phyloP scores from a whole-genome alignment of 2,888 invertebrate species.

The Chesias legatella region DNA sequence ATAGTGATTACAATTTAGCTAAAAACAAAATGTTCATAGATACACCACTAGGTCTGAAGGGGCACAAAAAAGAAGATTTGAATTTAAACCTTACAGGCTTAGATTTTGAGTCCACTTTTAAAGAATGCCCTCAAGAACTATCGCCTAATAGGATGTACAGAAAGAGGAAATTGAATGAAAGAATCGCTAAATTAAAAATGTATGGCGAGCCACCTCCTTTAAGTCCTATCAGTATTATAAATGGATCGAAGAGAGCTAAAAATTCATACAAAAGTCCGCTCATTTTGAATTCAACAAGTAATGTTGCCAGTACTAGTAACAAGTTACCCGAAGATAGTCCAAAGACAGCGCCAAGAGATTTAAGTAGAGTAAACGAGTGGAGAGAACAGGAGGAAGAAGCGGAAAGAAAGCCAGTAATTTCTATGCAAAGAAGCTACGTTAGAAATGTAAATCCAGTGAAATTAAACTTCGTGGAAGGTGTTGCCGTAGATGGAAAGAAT shows the following conservation, averaged over 20 bases:
- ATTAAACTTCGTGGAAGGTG: slow-evolving; percentile 39
- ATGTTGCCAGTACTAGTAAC: slow-evolving; percentile 24
- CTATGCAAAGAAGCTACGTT: slow-evolving; percentile 43
- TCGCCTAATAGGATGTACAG: slow-evolving; percentile 48
- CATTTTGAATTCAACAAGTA: slow-evolving; percentile 23
- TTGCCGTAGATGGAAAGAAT: slow-evolving; percentile 27
- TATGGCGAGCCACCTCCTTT: slow-evolving; percentile 80
- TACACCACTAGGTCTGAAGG: slow-evolving; percentile 43
- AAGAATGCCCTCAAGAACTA: slow-evolving; percentile 48
- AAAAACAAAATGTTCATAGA: slow-evolving; percentile 56
- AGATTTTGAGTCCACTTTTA: slow-evolving; percentile 71
- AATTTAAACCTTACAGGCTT: slow-evolving; percentile 61
- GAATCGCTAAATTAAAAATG: slow-evolving; percentile 71
- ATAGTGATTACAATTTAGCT: slow-evolving; percentile 46
- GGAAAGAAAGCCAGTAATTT: slow-evolving; percentile 45
- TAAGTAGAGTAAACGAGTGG: too few species aligned
- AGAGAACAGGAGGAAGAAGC: too few species aligned
- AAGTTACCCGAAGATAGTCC: slow-evolving; percentile 30
- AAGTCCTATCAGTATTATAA: slow-evolving; percentile 67
- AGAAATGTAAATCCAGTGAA: slow-evolving; percentile 50
- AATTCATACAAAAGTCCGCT: slow-evolving; percentile 65
- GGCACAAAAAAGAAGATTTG: slow-evolving; percentile 31
- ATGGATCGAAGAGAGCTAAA: slow-evolving; percentile 53
- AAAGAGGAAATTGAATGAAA: slow-evolving; percentile 56
- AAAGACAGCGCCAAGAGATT: slow-evolving; percentile 8